phyloP scores from a whole-genome alignment of 2,888 invertebrate genomes.

The Lasioglossum morio region DNA sequence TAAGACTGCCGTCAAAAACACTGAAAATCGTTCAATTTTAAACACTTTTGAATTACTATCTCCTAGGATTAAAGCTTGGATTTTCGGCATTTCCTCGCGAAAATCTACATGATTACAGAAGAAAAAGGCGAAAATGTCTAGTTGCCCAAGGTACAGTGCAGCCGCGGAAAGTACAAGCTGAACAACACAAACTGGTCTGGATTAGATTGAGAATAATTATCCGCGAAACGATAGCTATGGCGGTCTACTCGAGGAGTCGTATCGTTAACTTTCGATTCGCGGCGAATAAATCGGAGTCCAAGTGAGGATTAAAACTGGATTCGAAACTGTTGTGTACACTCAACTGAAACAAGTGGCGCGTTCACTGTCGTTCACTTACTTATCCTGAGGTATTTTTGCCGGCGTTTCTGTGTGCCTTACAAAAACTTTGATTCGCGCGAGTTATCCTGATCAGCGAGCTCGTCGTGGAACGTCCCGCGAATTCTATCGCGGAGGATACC shows the following conservation, averaged over 20 bases:
- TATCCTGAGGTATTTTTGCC: constrained; percentile 47
- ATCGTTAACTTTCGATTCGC: neutral
- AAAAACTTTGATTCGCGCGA: constrained; percentile 27
- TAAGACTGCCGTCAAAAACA: too few species aligned
- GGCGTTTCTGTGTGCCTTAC: constrained; percentile 19
- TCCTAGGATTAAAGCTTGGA: too few species aligned
- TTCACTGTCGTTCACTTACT: constrained; percentile 36
- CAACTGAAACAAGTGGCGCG: constrained; percentile 16
- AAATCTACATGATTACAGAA: too few species aligned
- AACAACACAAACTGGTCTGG: constrained; percentile 7
- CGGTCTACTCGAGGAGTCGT: neutral
- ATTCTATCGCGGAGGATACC: constrained; percentile 80
- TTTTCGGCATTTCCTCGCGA: too few species aligned
- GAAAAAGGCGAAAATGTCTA: too few species aligned
- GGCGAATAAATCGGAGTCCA: neutral
- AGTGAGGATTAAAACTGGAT: constrained; percentile 2
- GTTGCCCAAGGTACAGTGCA: too few species aligned
- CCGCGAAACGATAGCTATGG: neutral
- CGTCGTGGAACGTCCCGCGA: constrained; percentile 17
- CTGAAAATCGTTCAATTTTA: too few species aligned
- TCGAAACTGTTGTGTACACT: constrained; percentile 12
- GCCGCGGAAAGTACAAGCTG: constrained; percentile 4
- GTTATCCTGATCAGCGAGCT: constrained; percentile 27
- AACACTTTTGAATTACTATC: too few species aligned
- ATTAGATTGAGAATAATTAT: neutral